These are phyloP conservation scores for Cryptotis parvus DNA, from an alignment of 2,113 vertebrate genomes.

Conservation along the genomic window DNA sequence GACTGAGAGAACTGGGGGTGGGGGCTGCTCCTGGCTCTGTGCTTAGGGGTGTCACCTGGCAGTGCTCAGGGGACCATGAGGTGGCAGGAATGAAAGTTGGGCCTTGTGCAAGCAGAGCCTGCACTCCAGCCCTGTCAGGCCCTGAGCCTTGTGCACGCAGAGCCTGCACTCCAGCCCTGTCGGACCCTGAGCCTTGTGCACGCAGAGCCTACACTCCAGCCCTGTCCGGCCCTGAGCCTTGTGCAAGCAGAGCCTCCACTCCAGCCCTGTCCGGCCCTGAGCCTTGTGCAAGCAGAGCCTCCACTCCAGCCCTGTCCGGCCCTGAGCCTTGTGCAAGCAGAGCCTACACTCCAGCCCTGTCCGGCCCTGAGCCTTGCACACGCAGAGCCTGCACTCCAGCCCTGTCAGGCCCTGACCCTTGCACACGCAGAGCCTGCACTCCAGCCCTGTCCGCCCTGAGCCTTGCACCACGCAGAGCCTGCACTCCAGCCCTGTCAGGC, in stretches of 20 bases:
- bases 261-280: not conserved
- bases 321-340: too few relatives aligned
- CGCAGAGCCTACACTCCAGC: not conserved
- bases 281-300: not conserved
- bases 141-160: not conserved
- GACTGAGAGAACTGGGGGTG: not conserved
- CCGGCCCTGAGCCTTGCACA: too few relatives aligned
- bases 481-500: too few relatives aligned
- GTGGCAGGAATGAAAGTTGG: not conserved
- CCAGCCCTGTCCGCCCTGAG: not conserved
- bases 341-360: not conserved
- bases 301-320: not conserved
- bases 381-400: too few relatives aligned
- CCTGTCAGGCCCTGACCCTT: too few relatives aligned
- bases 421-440: too few relatives aligned
- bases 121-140: not conserved
- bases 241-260: not conserved
- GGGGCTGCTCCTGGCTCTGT: not conserved
- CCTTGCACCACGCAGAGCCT: too few relatives aligned
- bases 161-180: not conserved
- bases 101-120: too few relatives aligned
- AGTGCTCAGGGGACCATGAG: too few relatives aligned
- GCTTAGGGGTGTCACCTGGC: rapidly evolving
- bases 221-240: not conserved
- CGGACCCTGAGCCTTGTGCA: not conserved